Percentiles rank a stretch among this genome's conserved stretches.
Evolutionary conservation across 2,797 vertebrate species (phyloP).

Genomic region (Bryconaethiops microstoma): DNA sequence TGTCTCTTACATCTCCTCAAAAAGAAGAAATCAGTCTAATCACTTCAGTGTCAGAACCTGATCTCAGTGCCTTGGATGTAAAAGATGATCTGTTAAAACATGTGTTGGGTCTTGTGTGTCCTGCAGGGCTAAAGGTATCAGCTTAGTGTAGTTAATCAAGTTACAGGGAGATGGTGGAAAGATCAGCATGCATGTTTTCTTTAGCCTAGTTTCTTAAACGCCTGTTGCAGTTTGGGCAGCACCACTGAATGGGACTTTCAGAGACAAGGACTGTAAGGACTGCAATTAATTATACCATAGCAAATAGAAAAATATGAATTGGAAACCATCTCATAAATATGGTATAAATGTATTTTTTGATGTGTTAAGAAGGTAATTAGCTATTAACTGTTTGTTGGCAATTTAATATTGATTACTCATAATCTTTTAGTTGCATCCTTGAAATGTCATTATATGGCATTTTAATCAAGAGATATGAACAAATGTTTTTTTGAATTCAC

Average conservation of each 20-base stretch:
- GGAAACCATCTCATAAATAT: too few species aligned
- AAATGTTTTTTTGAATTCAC: too few species aligned
- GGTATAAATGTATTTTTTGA: too few species aligned
- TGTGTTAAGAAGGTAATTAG: too few species aligned
- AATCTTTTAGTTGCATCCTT: too few species aligned
- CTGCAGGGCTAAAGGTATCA: not conserved
- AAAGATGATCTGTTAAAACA: slow-evolving; percentile 13
- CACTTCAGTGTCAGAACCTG: not conserved
- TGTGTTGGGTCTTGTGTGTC: not conserved
- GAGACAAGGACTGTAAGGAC: not conserved
- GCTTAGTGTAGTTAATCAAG: not conserved
- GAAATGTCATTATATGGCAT: too few species aligned
- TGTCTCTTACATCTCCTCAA: not conserved
- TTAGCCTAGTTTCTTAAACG: not conserved
- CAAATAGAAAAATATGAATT: too few species aligned
- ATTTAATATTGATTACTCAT: too few species aligned
- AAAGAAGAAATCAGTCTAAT: not conserved
- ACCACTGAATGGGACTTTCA: not conserved
- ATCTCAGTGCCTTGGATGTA: not conserved
- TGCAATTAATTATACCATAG: too few species aligned
- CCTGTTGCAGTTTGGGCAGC: not conserved
- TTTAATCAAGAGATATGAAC: too few species aligned
- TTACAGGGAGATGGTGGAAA: not conserved
- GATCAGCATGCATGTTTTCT: not conserved
- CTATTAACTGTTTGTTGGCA: too few species aligned